Conservation (phyloP, 2,888 invertebrate genomes). For the Leistus spinibarbis region DNA sequence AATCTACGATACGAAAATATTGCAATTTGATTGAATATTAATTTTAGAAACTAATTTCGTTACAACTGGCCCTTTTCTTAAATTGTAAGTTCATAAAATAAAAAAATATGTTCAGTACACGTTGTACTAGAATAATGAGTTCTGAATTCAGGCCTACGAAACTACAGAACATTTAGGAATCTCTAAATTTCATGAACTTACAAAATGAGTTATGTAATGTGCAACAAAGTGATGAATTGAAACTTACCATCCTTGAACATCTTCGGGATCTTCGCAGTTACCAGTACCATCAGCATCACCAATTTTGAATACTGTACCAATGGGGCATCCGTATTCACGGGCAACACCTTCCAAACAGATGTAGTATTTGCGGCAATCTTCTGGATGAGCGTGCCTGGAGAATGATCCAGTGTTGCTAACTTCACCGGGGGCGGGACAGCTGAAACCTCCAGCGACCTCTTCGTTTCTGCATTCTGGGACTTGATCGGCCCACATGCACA, state of each 20-base stretch:
- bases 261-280: constrained; percentile 93
- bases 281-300: constrained; percentile 89
- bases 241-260: constrained; percentile 94
- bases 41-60: not conserved
- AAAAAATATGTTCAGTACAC: no score
- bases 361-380: constrained; percentile 94
- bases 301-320: constrained; percentile 95
- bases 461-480: constrained; percentile 90
- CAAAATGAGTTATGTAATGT: not conserved
- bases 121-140: no score
- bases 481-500: constrained; percentile 97
- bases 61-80: not conserved
- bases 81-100: not conserved
- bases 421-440: constrained; percentile 83
- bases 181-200: not conserved
- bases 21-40: no score
- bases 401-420: constrained; percentile 84
- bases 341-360: constrained; percentile 90
- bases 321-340: constrained; percentile 93
- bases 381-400: constrained; percentile 93
- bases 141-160: no score
- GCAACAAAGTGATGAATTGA: constrained; percentile 37
- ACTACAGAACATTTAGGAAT: no score
- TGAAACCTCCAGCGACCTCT: constrained; percentile 92
- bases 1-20: no score